These are phyloP conservation scores for Crotalus helleri DNA, from an alignment of 2,113 vertebrate species.

Conservation along the genomic window DNA sequence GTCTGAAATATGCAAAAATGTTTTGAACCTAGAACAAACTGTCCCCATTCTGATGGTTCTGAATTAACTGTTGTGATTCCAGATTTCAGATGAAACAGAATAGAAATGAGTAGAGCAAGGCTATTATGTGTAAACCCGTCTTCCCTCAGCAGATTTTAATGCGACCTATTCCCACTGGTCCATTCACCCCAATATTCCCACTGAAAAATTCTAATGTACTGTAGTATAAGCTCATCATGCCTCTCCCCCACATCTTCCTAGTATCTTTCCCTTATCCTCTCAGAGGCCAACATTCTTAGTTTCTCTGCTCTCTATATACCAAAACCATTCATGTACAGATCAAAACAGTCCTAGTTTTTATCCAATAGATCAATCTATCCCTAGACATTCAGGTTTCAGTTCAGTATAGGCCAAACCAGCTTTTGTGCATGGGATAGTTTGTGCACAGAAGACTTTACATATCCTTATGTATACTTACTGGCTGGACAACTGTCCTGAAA, in stretches of 20 bases:
- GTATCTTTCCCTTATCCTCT: background rate
- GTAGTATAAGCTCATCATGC: background rate
- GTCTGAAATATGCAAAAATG: background rate
- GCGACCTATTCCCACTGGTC: background rate
- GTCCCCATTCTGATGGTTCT: background rate
- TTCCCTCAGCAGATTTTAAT: background rate
- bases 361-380: background rate
- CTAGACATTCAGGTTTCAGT: background rate
- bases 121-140: background rate
- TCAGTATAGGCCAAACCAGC: background rate
- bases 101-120: background rate
- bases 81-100: background rate
- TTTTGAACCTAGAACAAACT: background rate
- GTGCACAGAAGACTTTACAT: background rate
- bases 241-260: background rate
- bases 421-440: background rate
- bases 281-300: background rate
- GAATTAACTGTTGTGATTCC: background rate
- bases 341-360: background rate
- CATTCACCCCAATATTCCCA: background rate
- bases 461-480: background rate
- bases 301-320: background rate
- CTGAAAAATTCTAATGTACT: background rate
- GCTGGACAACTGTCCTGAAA: background rate
- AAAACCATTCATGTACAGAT: background rate